Conservation (phyloP, 2,113 vertebrate genomes). For the Tachycineta bicolor region DNA sequence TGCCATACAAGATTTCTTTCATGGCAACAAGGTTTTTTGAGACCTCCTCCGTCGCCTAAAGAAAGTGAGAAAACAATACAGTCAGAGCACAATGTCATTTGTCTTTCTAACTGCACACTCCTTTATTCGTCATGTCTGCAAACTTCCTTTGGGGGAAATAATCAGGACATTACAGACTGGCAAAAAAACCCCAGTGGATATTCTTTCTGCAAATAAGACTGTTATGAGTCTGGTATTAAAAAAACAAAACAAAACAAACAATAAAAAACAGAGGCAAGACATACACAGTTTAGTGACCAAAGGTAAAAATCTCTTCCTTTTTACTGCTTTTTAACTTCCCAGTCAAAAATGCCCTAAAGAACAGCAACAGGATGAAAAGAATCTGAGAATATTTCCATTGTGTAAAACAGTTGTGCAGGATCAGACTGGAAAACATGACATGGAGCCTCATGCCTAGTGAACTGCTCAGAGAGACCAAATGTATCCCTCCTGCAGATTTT, state of each 20-base stretch:
- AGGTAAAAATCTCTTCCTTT: background rate
- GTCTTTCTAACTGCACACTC: background rate
- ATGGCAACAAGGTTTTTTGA: slow-evolving; percentile 95
- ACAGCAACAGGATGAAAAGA: background rate
- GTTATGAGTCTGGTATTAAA: background rate
- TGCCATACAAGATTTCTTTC: slow-evolving; percentile 95
- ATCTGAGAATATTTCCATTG: background rate
- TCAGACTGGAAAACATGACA: background rate
- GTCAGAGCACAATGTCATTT: background rate
- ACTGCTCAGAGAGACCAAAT: background rate
- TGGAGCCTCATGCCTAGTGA: background rate
- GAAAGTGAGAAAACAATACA: background rate
- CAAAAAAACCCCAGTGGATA: background rate
- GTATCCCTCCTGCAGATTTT: background rate
- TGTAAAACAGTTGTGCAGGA: background rate
- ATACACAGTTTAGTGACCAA: background rate
- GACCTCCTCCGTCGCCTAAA: slow-evolving; percentile 93
- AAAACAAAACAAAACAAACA: background rate
- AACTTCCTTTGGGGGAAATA: background rate
- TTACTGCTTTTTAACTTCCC: background rate
- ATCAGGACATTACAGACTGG: background rate
- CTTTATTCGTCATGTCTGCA: background rate
- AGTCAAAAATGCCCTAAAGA: background rate
- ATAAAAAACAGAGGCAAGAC: background rate
- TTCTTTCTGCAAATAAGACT: background rate